Evolutionary conservation across 2,888 invertebrate genomes (phyloP), one percentile per base, ranked within the genome.

Genomic region (Amphipyra tragopoginis): DNA sequence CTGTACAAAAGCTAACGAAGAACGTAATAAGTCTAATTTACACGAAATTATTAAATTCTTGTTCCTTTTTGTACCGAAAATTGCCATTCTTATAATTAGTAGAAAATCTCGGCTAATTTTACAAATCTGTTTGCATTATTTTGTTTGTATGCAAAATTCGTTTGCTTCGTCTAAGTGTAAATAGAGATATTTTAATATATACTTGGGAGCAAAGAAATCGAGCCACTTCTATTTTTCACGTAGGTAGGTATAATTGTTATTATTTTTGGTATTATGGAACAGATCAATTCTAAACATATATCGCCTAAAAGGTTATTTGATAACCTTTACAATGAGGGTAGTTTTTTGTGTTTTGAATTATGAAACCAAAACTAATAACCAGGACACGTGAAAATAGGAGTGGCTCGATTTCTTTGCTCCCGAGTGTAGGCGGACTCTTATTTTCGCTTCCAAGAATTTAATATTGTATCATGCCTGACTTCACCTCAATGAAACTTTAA

Each of bases 41-140:
- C 11, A 34, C 42, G 11, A 26, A 59, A 56, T 60, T 58, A 52
- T 50, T 26, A 49, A 58, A 61, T 55, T 45, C 44, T 14, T 33
- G 15, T 26, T 53, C 10, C 21, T n/a, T 50, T 65, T 51, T n/a
- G 14, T 44, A 40, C 26, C n/a, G 36, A 38, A 45, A 56, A 43
- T 44, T 53, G 15, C 5, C 26, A 59, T 64, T 65, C 62, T 56
- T 66, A 52, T 52, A 64, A 65, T 67, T 54, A 64, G 6, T 6
- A 63, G 39, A 36, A 50, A 59, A 52, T 45, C 33, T 62, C 5
- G 21, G 44, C 9, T 44, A 36, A 53, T 51, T 59, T 65, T 44
- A 52, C 29, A 42, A 54, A 59, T 58, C 38, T 26, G 54, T 53
- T 62, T 51, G 42, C 42, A 56, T 59, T 65, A 15, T 47, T 47